Conservation (phyloP, 2,888 invertebrate genomes). For the Periphyllus acericola region DNA sequence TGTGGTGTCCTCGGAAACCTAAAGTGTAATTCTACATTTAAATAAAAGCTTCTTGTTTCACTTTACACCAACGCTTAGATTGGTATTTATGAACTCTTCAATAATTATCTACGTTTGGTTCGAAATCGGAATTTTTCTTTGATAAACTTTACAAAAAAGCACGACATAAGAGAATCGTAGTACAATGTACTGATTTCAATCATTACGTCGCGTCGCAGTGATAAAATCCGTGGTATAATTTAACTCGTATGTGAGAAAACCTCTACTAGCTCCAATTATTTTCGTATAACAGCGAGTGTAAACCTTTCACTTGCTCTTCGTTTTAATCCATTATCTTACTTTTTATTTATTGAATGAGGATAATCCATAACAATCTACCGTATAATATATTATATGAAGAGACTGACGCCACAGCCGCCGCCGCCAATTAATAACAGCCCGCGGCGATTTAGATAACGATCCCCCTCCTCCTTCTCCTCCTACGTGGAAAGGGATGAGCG, state of each 20-base stretch:
- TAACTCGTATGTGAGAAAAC: background rate
- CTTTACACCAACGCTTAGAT: no score
- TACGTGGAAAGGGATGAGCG: background rate
- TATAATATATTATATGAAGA: background rate
- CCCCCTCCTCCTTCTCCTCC: background rate
- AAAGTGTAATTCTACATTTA: no score
- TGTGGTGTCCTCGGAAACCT: background rate
- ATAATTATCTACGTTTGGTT: no score
- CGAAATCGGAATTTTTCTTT: no score
- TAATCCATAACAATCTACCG: background rate
- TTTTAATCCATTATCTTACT: background rate
- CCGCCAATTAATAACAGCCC: conserved; percentile 42
- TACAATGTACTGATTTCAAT: no score
- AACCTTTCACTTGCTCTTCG: background rate
- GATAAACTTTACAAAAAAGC: no score
- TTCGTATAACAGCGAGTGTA: background rate
- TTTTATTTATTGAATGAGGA: background rate
- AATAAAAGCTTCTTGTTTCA: no score
- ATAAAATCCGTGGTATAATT: background rate
- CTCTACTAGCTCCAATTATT: background rate
- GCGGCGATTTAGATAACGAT: conserved; percentile 45
- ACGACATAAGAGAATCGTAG: no score
- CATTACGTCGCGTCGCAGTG: background rate
- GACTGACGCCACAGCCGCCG: background rate
- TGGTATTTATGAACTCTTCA: no score